Conservation (phyloP, 2,888 invertebrate species). For the Clivina fossor region DNA sequence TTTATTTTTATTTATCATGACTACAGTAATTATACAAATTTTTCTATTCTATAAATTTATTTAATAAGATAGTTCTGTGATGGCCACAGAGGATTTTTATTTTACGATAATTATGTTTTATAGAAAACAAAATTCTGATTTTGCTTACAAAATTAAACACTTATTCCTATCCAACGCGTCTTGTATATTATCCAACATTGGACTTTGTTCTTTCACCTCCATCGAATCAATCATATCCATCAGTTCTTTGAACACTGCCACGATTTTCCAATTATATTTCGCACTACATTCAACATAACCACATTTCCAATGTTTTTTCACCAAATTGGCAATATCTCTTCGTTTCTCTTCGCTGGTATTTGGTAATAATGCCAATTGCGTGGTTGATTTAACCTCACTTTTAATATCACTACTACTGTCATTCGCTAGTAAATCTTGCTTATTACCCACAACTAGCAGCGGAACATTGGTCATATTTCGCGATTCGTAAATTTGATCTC, state of each 20-base stretch:
- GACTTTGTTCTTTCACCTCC: conserved; percentile 57
- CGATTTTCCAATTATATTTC: conserved; percentile 87
- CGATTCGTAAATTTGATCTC: conserved; percentile 92
- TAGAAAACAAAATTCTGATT: too few species aligned
- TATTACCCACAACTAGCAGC: conserved; percentile 87
- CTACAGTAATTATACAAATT: too few species aligned
- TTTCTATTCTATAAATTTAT: too few species aligned
- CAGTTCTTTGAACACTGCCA: conserved; percentile 81
- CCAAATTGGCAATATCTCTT: conserved; percentile 85
- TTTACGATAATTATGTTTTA: too few species aligned
- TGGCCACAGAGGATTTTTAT: too few species aligned
- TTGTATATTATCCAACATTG: conserved; percentile 56
- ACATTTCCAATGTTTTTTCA: conserved; percentile 94
- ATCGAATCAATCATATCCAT: conserved; percentile 73
- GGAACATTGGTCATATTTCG: conserved; percentile 87
- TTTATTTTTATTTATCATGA: too few species aligned
- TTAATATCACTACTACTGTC: conserved; percentile 38
- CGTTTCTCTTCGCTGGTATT: conserved; percentile 54
- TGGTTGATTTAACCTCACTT: conserved; percentile 42
- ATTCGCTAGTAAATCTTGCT: conserved; percentile 64
- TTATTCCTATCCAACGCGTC: conserved; percentile 62
- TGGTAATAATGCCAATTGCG: conserved; percentile 44
- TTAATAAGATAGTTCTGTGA: too few species aligned
- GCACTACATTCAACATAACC: conserved; percentile 94
- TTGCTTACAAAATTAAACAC: conserved; percentile 44